Percentiles rank a stretch among this genome's conserved stretches.
Conservation (phyloP, 92 coral and sea anemone species). For the Epizoanthus scotinus region DNA sequence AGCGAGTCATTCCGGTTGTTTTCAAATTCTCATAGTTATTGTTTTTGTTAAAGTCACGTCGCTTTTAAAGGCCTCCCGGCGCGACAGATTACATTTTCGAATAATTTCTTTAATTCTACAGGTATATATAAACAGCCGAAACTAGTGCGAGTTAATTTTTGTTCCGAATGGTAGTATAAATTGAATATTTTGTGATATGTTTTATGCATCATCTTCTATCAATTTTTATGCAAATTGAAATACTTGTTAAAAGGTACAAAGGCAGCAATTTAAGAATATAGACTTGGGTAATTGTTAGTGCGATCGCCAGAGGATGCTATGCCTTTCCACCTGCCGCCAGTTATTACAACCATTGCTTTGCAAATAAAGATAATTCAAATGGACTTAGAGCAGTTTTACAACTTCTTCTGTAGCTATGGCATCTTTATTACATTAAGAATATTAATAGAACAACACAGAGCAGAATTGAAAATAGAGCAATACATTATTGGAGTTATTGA, state of each 20-base stretch:
- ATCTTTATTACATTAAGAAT: constrained; percentile 12
- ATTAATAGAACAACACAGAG: background rate
- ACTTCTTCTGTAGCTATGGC: background rate
- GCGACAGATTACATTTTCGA: background rate
- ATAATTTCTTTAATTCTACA: background rate
- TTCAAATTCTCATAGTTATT: background rate
- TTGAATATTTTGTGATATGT: background rate
- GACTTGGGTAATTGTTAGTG: constrained; percentile 5
- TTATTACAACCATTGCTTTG: background rate
- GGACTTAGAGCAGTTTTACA: background rate
- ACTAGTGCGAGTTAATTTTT: background rate
- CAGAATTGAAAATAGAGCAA: background rate
- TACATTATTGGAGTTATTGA: background rate
- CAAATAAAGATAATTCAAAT: constrained; percentile 1
- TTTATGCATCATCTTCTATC: background rate
- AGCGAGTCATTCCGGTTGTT: background rate
- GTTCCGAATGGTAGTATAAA: background rate
- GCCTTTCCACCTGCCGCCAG: constrained; percentile 1
- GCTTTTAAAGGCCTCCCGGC: constrained; percentile 1
- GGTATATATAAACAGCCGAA: background rate
- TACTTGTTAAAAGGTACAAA: constrained; percentile 32
- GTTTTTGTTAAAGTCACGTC: background rate
- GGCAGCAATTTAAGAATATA: constrained; percentile 34
- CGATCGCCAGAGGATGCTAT: background rate
- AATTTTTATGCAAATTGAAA: constrained; percentile 30